Evolutionary conservation across 1,140 invertebrate genomes (phyloP).

Genomic region (Lordiphosa stackelbergi): DNA sequence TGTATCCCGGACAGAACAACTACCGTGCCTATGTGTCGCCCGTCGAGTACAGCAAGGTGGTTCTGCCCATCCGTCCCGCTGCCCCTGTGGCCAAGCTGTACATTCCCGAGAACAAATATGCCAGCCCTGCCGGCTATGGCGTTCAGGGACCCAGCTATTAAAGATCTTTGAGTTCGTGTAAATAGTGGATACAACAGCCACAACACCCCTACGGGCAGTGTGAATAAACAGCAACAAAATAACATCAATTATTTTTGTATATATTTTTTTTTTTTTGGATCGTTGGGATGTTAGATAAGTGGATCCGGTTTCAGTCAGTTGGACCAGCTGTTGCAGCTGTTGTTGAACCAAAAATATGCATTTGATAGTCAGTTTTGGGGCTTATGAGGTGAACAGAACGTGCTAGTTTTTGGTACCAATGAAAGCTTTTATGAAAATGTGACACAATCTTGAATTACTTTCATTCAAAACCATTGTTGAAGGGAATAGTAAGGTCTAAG

Average conservation of each 20-base stretch:
- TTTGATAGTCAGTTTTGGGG: constrained; percentile 5
- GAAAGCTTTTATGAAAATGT: not conserved
- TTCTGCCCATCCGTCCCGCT: constrained; percentile 52
- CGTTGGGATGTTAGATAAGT: constrained; percentile 19
- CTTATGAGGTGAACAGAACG: not conserved
- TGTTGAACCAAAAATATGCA: constrained; percentile 2
- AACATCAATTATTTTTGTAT: constrained; percentile 10
- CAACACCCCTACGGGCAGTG: constrained; percentile 5
- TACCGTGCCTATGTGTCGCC: constrained; percentile 52
- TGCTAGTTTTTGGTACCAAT: not conserved
- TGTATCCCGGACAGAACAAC: constrained; percentile 62
- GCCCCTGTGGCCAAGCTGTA: constrained; percentile 60
- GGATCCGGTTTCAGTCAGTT: constrained; percentile 29
- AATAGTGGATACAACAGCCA: constrained; percentile 18
- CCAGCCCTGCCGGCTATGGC: constrained; percentile 25
- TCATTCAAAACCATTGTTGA: too few relatives aligned
- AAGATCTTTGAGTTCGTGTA: constrained; percentile 6
- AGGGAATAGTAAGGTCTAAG: too few relatives aligned
- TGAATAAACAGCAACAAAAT: constrained; percentile 7
- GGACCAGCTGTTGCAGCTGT: constrained; percentile 26
- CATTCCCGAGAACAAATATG: constrained; percentile 57
- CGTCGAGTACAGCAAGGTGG: constrained; percentile 60
- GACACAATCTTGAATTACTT: too few relatives aligned
- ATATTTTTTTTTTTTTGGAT: not conserved
- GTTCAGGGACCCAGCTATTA: constrained; percentile 23